A percentile compares a stretch with the other conserved stretches of the same genome.
These are phyloP conservation scores for Heliopora coerulea DNA, from an alignment of 92 coral and sea anemone species.

Conservation along the genomic window DNA sequence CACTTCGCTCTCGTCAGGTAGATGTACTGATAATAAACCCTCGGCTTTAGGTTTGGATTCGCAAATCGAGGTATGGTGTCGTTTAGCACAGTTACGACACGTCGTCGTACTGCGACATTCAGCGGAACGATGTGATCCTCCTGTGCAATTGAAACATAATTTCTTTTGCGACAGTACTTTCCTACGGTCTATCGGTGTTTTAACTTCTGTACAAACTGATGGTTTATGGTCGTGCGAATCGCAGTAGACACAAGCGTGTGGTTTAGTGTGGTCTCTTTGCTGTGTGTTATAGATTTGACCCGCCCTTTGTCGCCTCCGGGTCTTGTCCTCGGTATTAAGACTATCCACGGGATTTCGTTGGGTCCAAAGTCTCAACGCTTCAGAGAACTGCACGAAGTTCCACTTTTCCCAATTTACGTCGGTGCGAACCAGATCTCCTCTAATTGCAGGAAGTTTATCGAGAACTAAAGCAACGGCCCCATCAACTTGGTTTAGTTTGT, in stretches of 20 bases:
- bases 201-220: conserved; percentile 1
- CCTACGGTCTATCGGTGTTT: conserved; percentile 20
- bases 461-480: conserved; percentile 24
- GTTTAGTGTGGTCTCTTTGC: conserved; percentile 15
- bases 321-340: conserved; percentile 5
- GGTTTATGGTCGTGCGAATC: conserved; percentile 6
- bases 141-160: conserved; percentile 22
- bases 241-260: conserved; percentile 22
- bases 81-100: too few species aligned
- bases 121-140: conserved; percentile 17
- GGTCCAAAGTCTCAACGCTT: conserved; percentile 32
- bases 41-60: too few species aligned
- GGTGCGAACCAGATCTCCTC: conserved; percentile 31
- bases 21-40: not conserved
- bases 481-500: conserved; percentile 19
- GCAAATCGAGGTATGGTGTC: too few species aligned
- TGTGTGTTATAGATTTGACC: not conserved
- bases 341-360: conserved; percentile 25
- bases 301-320: not conserved
- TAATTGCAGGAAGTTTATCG: conserved; percentile 16
- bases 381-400: conserved; percentile 5
- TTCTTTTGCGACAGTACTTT: conserved; percentile 24
- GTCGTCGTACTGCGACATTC: conserved; percentile 5
- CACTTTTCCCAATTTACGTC: conserved; percentile 19
- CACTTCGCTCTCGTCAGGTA: too few species aligned